Evolutionary conservation across 2,888 invertebrate genomes (phyloP).

Genomic region (Agrenia bidenticulata): DNA sequence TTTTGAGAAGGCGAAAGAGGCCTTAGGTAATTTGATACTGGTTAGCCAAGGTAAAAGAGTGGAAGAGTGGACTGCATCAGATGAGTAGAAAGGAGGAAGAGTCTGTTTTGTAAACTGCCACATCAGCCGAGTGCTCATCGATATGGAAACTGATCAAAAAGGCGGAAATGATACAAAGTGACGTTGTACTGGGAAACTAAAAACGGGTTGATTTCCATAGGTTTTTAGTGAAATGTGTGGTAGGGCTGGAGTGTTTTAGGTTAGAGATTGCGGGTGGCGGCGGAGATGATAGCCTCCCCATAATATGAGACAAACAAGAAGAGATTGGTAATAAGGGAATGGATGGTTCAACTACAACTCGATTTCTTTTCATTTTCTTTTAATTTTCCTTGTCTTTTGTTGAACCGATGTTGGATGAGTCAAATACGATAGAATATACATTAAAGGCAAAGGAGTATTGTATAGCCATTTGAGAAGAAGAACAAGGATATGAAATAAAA

Average conservation of each 20-base stretch:
- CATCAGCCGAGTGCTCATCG: constrained; percentile 3
- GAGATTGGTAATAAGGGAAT: neutral
- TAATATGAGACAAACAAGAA: constrained; percentile 1
- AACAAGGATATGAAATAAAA: constrained; percentile 38
- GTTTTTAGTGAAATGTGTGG: neutral
- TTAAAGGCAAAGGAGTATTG: constrained; percentile 1
- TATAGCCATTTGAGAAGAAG: constrained; percentile 22
- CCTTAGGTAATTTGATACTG: constrained; percentile 1
- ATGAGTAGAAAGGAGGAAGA: neutral
- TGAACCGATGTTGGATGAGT: constrained; percentile 8
- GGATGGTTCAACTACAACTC: constrained; percentile 1
- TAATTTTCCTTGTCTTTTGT: constrained; percentile 22
- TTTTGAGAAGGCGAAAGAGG: neutral
- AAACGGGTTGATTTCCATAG: constrained; percentile 8
- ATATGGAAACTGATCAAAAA: constrained; percentile 36
- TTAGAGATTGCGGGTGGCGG: constrained; percentile 15
- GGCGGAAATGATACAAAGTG: constrained; percentile 50
- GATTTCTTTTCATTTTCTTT: constrained; percentile 22
- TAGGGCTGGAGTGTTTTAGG: neutral
- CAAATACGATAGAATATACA: constrained; percentile 5
- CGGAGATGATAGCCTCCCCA: neutral
- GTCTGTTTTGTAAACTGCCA: neutral
- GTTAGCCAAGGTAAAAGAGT: constrained; percentile 1
- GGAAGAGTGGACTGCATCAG: neutral
- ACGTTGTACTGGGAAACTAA: constrained; percentile 23